These are phyloP conservation scores for Alsophila aescularia DNA, from an alignment of 2,888 invertebrate species.

Conservation along the genomic window DNA sequence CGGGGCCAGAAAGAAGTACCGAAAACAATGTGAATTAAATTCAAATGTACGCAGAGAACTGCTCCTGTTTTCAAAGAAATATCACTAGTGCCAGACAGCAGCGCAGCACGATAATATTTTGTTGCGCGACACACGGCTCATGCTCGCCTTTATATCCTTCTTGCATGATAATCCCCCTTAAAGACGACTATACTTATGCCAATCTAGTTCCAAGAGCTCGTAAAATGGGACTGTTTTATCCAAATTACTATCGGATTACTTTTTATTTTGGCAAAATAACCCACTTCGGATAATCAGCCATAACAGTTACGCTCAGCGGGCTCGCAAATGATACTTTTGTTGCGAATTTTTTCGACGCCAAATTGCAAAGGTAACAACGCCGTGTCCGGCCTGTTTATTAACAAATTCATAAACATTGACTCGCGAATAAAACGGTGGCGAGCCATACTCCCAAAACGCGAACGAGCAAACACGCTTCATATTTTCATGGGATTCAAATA, in stretches of 20 bases:
- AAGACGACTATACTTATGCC: slow-evolving; percentile 61
- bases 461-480: slow-evolving; percentile 74
- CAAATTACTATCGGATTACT: slow-evolving; percentile 72
- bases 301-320: slow-evolving; percentile 52
- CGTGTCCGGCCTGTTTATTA: slow-evolving; percentile 70
- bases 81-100: slow-evolving; percentile 28
- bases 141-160: slow-evolving; percentile 66
- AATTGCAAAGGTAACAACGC: slow-evolving; percentile 68
- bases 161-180: slow-evolving; percentile 72
- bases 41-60: not conserved
- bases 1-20: too few species aligned
- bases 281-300: slow-evolving; percentile 70
- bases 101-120: slow-evolving; percentile 50
- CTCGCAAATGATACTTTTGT: slow-evolving; percentile 53
- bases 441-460: slow-evolving; percentile 64
- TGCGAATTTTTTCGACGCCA: slow-evolving; percentile 50
- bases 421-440: slow-evolving; percentile 70
- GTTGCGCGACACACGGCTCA: slow-evolving; percentile 58
- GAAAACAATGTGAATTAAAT: too few species aligned
- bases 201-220: slow-evolving; percentile 64
- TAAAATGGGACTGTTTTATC: slow-evolving; percentile 70
- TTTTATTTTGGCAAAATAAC: slow-evolving; percentile 66
- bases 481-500: slow-evolving; percentile 83
- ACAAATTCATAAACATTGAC: slow-evolving; percentile 82
- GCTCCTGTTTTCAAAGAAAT: not conserved